A percentile compares a stretch with the other conserved stretches of the same genome.
phyloP scores from a whole-genome alignment of 1,140 invertebrate genomes.

The Trachymyrmex cornetzi region DNA sequence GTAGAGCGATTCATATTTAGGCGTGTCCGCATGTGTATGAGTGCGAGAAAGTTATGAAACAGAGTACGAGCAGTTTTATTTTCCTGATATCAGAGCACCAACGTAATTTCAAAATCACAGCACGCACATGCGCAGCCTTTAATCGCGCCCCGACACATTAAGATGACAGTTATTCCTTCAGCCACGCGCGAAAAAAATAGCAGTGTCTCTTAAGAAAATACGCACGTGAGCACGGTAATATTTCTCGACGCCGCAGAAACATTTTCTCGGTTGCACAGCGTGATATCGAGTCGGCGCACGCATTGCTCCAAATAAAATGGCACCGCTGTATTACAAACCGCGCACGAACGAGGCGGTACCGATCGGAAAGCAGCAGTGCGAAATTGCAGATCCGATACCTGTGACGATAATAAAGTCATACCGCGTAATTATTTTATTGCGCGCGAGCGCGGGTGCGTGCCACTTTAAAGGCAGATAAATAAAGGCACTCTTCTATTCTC shows the following conservation, averaged over 20 bases:
- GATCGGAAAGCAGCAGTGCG: constrained; percentile 52
- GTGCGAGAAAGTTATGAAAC: constrained; percentile 20
- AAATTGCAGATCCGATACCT: constrained; percentile 57
- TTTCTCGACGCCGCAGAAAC: constrained; percentile 42
- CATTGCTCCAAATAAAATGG: constrained; percentile 54
- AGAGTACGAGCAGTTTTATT: not conserved
- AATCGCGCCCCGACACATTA: constrained; percentile 55
- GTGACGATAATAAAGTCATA: constrained; percentile 31
- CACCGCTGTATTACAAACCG: constrained; percentile 36
- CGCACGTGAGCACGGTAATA: constrained; percentile 14
- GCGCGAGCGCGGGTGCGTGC: constrained; percentile 56
- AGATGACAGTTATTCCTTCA: constrained; percentile 56
- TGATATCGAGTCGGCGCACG: constrained; percentile 27
- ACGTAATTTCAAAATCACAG: constrained; percentile 46
- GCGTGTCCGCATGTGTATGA: not conserved
- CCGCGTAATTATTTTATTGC: constrained; percentile 56
- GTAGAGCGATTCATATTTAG: not conserved
- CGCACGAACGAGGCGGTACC: constrained; percentile 41
- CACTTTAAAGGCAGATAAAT: constrained; percentile 53
- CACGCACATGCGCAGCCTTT: constrained; percentile 53
- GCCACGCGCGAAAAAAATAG: constrained; percentile 48
- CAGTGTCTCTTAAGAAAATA: constrained; percentile 50
- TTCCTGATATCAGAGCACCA: not conserved
- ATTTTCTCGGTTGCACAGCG: constrained; percentile 51
- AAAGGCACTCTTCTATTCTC: constrained; percentile 41